These are phyloP conservation scores for Phoeniculus purpureus DNA, from an alignment of 2,797 vertebrate species.

Conservation along the genomic window DNA sequence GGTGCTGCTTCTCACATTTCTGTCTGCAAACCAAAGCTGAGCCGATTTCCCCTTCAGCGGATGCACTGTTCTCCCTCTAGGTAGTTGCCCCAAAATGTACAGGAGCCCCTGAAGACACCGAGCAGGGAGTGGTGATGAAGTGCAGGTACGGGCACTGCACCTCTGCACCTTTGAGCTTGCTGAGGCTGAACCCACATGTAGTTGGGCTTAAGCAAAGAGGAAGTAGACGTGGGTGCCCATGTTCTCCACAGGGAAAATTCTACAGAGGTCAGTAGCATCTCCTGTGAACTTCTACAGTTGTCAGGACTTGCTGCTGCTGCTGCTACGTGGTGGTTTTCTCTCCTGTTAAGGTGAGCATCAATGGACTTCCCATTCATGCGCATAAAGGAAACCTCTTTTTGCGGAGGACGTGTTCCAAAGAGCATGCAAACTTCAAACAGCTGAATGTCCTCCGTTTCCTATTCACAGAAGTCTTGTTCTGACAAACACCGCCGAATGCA, in stretches of 20 bases:
- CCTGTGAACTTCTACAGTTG: neutral
- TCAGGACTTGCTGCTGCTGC: neutral
- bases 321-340: neutral
- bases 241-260: neutral
- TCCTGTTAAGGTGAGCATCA: neutral
- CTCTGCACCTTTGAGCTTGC: accelerated
- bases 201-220: neutral
- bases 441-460: constrained; percentile 53
- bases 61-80: neutral
- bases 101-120: neutral
- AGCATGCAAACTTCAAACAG: constrained; percentile 37
- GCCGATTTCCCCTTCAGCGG: neutral
- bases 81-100: neutral
- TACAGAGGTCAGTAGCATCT: neutral
- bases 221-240: neutral
- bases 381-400: constrained; percentile 49
- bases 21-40: neutral
- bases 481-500: constrained; percentile 2
- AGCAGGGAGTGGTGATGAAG: accelerated
- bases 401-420: constrained; percentile 39
- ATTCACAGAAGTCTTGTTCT: constrained; percentile 47
- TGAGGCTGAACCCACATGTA: accelerated
- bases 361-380: neutral
- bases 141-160: accelerated
- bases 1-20: neutral